phyloP scores from a whole-genome alignment of 92 coral and sea anemone genomes.

The Anthopleura xanthogrammica region DNA sequence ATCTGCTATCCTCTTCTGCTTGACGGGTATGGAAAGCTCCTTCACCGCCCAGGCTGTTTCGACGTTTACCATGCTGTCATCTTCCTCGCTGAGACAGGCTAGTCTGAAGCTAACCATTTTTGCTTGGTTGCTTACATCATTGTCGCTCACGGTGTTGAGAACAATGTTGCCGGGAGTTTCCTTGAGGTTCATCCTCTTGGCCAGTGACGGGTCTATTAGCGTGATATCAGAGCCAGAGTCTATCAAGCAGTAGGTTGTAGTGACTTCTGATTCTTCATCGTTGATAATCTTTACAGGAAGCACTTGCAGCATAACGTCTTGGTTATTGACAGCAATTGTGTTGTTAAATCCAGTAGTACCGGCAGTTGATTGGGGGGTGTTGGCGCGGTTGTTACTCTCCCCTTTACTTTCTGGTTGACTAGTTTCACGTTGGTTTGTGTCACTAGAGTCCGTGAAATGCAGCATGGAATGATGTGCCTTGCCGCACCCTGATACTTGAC shows the following conservation, averaged over 20 bases:
- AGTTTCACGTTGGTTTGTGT: not conserved
- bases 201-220: constrained; percentile 53
- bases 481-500: constrained; percentile 52
- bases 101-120: constrained; percentile 42
- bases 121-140: constrained; percentile 28
- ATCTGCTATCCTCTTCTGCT: constrained; percentile 33
- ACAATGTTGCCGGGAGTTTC: constrained; percentile 43
- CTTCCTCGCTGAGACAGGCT: constrained; percentile 30
- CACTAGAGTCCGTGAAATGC: constrained; percentile 35
- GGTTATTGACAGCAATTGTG: constrained; percentile 2
- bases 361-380: not conserved
- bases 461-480: constrained; percentile 51
- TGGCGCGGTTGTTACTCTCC: too few relatives aligned
- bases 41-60: constrained; percentile 58
- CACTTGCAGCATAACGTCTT: constrained; percentile 56
- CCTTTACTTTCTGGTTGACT: not conserved
- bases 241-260: constrained; percentile 47
- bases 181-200: constrained; percentile 40
- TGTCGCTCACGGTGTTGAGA: constrained; percentile 45
- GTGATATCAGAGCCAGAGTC: constrained; percentile 65
- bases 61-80: constrained; percentile 29
- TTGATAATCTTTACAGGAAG: constrained; percentile 46
- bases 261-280: constrained; percentile 31
- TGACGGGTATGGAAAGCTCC: constrained; percentile 55
- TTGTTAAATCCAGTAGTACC: constrained; percentile 6